Percentiles rank a stretch among this genome's conserved stretches.
Conservation (phyloP, 2,888 invertebrate species). For the Kryphioiulus occultus region DNA sequence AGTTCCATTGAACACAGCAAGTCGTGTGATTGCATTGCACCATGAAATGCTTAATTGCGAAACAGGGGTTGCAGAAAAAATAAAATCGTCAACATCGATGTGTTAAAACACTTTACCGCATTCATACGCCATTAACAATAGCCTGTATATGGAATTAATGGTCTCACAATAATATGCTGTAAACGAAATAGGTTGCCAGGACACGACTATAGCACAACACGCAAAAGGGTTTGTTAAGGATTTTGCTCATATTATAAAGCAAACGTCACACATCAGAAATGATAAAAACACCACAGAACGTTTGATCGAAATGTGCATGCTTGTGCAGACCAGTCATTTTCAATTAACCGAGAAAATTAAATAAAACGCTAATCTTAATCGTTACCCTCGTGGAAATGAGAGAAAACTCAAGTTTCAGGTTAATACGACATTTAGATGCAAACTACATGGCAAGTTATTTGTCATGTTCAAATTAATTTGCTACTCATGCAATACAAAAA, state of each 20-base stretch:
- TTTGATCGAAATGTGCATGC: no score
- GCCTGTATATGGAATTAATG: background rate
- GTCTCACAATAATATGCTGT: background rate
- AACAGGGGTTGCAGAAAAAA: background rate
- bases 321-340: no score
- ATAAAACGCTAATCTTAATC: no score
- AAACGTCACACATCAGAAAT: background rate
- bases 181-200: background rate
- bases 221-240: background rate
- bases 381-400: no score
- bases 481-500: no score
- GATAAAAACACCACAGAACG: no score
- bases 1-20: background rate
- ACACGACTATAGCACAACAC: background rate
- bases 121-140: slow-evolving; percentile 12
- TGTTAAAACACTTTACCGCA: background rate
- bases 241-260: background rate
- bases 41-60: background rate
- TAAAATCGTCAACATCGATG: background rate
- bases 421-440: no score
- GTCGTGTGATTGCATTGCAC: background rate
- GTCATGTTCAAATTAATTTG: no score
- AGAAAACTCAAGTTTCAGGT: no score
- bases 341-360: no score
- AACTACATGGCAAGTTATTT: no score